Conservation (phyloP, 2,113 vertebrate species). For the Triplophysa tibetana region DNA sequence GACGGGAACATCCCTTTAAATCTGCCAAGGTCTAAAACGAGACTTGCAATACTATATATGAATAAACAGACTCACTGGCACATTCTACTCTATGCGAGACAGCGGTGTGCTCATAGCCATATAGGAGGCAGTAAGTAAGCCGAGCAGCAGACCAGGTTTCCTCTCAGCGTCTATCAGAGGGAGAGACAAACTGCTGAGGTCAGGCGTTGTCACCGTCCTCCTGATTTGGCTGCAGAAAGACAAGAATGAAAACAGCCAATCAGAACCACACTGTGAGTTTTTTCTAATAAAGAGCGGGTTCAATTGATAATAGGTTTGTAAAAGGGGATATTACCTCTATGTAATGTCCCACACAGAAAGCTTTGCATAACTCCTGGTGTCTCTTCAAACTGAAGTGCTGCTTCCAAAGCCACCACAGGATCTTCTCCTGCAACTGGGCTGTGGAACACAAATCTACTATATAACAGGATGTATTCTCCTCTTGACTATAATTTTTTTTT, state of each 20-base stretch:
- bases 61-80: conserved; percentile 81
- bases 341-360: conserved; percentile 97
- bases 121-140: conserved; percentile 92
- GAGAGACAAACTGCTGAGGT: conserved; percentile 93
- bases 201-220: conserved; percentile 92
- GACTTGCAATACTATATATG: neutral
- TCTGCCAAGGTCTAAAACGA: neutral
- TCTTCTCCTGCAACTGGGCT: conserved; percentile 98
- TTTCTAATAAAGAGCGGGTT: neutral
- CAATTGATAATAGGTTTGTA: neutral
- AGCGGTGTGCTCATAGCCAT: conserved; percentile 90
- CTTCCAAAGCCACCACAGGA: conserved; percentile 93
- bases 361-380: conserved; percentile 95
- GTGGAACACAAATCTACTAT: conserved; percentile 31
- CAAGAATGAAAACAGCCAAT: conserved; percentile 39
- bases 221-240: conserved; percentile 86
- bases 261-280: neutral
- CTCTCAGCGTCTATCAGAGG: conserved; percentile 95
- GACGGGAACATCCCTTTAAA: no score
- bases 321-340: conserved; percentile 83
- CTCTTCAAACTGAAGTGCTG: conserved; percentile 95
- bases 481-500: no score
- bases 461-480: no score
- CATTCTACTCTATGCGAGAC: conserved; percentile 94
- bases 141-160: conserved; percentile 92